Base-by-base conservation (phyloP, 2,888 invertebrate species). In the Lycocerus yunnanus region DNA sequence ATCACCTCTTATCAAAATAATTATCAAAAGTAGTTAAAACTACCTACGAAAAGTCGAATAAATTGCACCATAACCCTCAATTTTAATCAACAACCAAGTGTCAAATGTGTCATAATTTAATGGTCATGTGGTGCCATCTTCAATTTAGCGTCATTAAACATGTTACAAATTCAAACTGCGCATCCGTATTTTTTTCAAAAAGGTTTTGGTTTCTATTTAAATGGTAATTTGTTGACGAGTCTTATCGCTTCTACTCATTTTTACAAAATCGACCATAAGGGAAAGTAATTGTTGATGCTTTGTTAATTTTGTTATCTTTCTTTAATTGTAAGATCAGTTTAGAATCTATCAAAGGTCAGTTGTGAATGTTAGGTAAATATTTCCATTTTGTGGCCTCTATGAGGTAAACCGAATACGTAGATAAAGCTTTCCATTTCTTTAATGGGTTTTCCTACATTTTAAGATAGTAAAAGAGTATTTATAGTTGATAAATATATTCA, bases 51-150 rank as follows among this genome's bases (percentile, higher is more conserved):
- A 27, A 21, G 15, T 66, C 24, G 20, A 66, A n/a, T 20, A 24
- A n/a, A 66, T 20, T 15, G 5, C 27, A 66, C 66, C 65, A 66
- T 66, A 66, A 66, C 66, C 66, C 27, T 27, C 66, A 66, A 15
- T 14, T 66, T 3, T 27, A 21, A 66, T 66, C 66, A 66, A 66
- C 21, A 66, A 66, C 66, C 10, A 63, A 63, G 61, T 63, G 61
- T 63, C 61, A 63, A 18, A 63, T 63, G 16, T 63, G 43, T 43
- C 43, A 43, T 43, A 43, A 43, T n/a, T 43, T 43, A n/a, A 5
- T 13, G 43, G 6, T 43, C 43, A 43, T 43, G 43, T 43, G 43
- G n/a, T 43, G 43, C 43, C 43, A 43, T n/a, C 43, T 43, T 43
- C 13, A 6, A 6, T 43, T 43, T 43, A 43, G 6, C 43, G 13